Evolutionary conservation across 1,140 invertebrate genomes (phyloP).

Genomic region (Aphelinus certus): DNA sequence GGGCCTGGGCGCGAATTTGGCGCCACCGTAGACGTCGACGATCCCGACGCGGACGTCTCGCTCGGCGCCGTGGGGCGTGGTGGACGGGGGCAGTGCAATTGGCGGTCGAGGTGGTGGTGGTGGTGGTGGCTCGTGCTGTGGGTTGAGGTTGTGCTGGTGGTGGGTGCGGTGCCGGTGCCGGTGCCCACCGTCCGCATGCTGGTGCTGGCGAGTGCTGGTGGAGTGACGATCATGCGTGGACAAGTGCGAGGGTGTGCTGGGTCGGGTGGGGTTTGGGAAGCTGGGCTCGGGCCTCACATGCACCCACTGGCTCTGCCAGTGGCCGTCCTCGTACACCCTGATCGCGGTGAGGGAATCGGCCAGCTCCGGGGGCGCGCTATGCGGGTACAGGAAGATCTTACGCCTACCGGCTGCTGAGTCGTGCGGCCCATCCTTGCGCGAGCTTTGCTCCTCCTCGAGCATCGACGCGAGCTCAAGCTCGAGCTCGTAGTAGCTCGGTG

Average conservation of each 20-base stretch:
- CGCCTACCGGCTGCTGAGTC: slow-evolving; percentile 51
- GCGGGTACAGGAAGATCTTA: slow-evolving; percentile 40
- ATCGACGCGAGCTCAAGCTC: slow-evolving; percentile 46
- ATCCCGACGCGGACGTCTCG: slow-evolving; percentile 48
- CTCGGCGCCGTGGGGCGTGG: slow-evolving; percentile 49
- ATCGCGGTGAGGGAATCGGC: slow-evolving; percentile 38
- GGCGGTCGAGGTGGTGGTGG: slow-evolving; percentile 48
- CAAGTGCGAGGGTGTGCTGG: slow-evolving; percentile 47
- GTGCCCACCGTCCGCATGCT: slow-evolving; percentile 57
- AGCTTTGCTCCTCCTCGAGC: slow-evolving; percentile 41
- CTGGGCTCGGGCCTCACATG: slow-evolving; percentile 40
- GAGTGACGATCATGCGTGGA: slow-evolving; percentile 61
- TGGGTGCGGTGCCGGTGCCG: slow-evolving; percentile 52
- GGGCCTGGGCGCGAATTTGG: slow-evolving; percentile 50
- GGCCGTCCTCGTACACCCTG: slow-evolving; percentile 30
- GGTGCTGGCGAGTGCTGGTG: slow-evolving; percentile 48
- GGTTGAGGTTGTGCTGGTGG: slow-evolving; percentile 37
- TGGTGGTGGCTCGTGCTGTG: slow-evolving; percentile 44
- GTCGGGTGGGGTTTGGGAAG: slow-evolving; percentile 36
- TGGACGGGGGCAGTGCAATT: slow-evolving; percentile 48
- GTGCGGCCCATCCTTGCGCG: slow-evolving; percentile 44
- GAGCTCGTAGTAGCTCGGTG: slow-evolving; percentile 55
- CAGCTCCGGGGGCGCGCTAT: slow-evolving; percentile 49
- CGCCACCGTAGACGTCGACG: slow-evolving; percentile 41
- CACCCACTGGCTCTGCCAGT: slow-evolving; percentile 36